These are phyloP conservation scores for Physella acuta DNA, from an alignment of 1,140 invertebrate genomes.

Conservation along the genomic window DNA sequence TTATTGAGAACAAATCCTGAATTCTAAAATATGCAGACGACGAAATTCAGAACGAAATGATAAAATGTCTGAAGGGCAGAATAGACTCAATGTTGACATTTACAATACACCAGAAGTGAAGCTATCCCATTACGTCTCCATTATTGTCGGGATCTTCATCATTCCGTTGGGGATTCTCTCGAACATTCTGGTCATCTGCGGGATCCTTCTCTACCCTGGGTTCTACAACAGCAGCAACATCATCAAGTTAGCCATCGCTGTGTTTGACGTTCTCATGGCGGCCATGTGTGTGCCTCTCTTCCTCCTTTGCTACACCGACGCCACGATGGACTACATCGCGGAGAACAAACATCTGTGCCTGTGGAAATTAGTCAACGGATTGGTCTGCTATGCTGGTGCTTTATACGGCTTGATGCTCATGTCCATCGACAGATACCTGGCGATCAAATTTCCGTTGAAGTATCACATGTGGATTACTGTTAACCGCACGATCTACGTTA, in stretches of 20 bases:
- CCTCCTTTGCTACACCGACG: background rate
- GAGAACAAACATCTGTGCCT: background rate
- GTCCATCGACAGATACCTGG: background rate
- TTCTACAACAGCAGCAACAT: background rate
- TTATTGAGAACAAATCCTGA: no score
- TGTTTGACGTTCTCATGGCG: background rate
- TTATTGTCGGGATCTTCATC: background rate
- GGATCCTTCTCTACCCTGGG: background rate
- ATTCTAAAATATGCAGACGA: no score
- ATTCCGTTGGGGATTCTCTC: background rate
- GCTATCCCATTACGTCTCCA: background rate
- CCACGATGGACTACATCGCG: background rate
- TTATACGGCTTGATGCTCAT: background rate
- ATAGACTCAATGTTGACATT: no score
- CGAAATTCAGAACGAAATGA: no score
- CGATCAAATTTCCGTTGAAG: background rate
- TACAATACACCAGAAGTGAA: background rate
- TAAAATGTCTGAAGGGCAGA: no score
- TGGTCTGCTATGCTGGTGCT: background rate
- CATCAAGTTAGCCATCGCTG: background rate
- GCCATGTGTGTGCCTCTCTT: background rate
- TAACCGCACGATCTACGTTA: background rate
- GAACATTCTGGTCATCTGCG: background rate
- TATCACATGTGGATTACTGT: background rate
- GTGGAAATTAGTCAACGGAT: background rate